phyloP scores from a whole-genome alignment of 1,140 invertebrate species.

The Lepidostoma basale region DNA sequence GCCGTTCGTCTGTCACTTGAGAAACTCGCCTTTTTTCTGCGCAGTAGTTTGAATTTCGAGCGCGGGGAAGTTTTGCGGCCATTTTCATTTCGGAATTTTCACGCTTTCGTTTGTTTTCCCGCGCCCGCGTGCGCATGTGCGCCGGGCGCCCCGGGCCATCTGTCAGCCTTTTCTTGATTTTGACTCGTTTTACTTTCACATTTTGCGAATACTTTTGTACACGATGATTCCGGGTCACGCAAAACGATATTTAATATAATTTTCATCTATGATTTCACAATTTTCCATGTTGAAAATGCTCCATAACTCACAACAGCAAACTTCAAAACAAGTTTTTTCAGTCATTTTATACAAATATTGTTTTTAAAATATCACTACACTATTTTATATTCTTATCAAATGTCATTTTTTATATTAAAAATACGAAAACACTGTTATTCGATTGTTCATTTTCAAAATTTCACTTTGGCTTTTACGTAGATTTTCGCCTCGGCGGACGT shows the following conservation, averaged over 20 bases:
- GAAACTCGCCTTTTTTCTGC: background rate
- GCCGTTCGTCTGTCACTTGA: background rate
- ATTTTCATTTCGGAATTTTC: background rate
- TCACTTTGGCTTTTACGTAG: background rate
- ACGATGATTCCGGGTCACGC: no score
- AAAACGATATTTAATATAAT: no score
- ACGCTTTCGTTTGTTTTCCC: conserved; percentile 1
- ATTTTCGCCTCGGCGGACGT: background rate
- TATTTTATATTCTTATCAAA: no score
- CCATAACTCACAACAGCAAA: no score
- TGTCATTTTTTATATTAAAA: no score
- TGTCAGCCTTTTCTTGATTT: conserved; percentile 2
- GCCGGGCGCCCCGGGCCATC: background rate
- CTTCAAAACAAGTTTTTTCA: no score
- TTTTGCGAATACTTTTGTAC: background rate
- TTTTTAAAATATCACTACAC: no score
- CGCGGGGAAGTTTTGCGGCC: background rate
- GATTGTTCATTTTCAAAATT: conserved; percentile 8
- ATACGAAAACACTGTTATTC: no score
- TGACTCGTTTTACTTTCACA: background rate
- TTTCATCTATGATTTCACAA: no score
- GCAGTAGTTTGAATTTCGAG: background rate
- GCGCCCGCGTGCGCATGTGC: background rate
- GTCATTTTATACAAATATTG: no score
- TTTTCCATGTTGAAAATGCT: no score